Evolutionary conservation across 2,113 vertebrate genomes (phyloP).

Genomic region (Climacteris rufus): DNA sequence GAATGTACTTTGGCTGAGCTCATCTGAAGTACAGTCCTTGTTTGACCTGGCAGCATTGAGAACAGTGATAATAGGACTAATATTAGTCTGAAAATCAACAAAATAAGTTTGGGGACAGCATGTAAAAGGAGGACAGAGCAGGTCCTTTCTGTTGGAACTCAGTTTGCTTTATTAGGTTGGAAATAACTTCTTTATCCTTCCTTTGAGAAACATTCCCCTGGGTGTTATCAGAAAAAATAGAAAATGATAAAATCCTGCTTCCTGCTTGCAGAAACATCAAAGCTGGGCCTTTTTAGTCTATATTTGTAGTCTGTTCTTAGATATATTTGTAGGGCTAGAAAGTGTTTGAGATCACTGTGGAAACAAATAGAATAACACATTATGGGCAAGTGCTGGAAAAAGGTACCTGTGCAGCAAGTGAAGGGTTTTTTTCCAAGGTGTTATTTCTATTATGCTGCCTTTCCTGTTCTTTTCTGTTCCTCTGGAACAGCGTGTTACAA

Average conservation of each 20-base stretch:
- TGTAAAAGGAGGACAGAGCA: background rate
- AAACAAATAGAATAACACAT: background rate
- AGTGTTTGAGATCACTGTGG: background rate
- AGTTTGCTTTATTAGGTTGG: background rate
- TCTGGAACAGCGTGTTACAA: background rate
- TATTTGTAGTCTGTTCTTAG: background rate
- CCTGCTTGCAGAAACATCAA: background rate
- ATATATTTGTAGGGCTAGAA: background rate
- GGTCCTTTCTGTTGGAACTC: background rate
- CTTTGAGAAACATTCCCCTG: background rate
- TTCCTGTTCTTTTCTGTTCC: background rate
- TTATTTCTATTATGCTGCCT: background rate
- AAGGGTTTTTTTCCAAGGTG: background rate
- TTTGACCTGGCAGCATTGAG: background rate
- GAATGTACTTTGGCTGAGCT: background rate
- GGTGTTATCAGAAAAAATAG: conserved; percentile 15
- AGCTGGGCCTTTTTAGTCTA: background rate
- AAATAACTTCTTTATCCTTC: conserved; percentile 7
- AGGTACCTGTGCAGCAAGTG: background rate
- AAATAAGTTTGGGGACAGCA: background rate
- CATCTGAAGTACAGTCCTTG: background rate
- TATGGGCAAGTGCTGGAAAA: background rate
- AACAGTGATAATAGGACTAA: background rate
- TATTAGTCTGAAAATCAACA: background rate
- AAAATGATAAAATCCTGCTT: background rate